phyloP scores from a whole-genome alignment of 1,140 invertebrate species.

The Eubasilissa regina region DNA sequence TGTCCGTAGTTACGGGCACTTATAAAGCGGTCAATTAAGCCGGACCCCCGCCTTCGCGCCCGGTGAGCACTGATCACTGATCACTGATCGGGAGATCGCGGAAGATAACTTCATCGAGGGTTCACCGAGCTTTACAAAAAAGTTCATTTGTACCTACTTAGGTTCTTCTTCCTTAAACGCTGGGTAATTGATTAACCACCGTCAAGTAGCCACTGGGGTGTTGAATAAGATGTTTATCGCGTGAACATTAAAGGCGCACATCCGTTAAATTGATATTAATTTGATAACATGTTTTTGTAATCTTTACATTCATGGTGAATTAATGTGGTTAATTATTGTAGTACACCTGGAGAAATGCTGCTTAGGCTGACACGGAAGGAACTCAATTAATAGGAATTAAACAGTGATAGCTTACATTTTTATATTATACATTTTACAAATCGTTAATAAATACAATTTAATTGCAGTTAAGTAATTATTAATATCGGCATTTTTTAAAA shows the following conservation, averaged over 20 bases:
- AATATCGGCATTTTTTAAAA: no score
- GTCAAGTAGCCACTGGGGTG: constrained; percentile 3
- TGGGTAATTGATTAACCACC: constrained; percentile 1
- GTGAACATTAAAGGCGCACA: not conserved
- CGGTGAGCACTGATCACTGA: constrained; percentile 30
- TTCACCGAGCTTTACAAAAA: constrained; percentile 23
- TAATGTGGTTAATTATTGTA: not conserved
- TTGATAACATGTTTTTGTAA: not conserved
- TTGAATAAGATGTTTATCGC: constrained; percentile 29
- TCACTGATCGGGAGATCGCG: constrained; percentile 30
- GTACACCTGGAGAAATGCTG: not conserved
- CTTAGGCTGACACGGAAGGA: not conserved
- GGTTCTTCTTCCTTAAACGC: not conserved
- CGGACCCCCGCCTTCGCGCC: constrained; percentile 15
- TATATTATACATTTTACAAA: no score
- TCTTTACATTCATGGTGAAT: constrained; percentile 1
- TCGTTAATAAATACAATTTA: no score
- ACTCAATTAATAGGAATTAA: not conserved
- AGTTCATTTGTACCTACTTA: not conserved
- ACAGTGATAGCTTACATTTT: no score
- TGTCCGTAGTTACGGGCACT: constrained; percentile 33
- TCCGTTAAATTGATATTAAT: constrained; percentile 11
- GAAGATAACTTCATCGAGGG: constrained; percentile 38
- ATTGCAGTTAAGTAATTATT: no score
- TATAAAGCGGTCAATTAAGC: constrained; percentile 48